Evolutionary conservation across 2,113 vertebrate genomes (phyloP), one percentile per base, ranked within the genome.

Genomic region (Rutilus rutilus): DNA sequence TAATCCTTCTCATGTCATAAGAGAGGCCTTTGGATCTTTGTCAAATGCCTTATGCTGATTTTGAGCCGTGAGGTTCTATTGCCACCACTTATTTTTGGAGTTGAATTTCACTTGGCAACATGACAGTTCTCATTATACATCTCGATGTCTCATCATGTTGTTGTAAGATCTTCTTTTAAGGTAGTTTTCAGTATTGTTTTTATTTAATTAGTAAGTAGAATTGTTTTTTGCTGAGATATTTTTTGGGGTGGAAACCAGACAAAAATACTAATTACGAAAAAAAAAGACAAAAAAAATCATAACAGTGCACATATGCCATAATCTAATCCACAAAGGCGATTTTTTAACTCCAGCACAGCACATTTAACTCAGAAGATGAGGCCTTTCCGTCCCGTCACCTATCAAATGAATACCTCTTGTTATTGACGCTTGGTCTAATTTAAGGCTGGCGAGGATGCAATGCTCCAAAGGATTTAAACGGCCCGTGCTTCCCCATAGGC

Each of bases 401-500:
- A 15, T 78, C 21, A 15, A 39, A 80, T 59, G 17, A 83, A 84
- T 85, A 36, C 39, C 85, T 79, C 59, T 82, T 77, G 71, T 87
- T 89, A 85, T 85, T 57, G 67, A 67, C 57, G 83, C 89, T 88
- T 85, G 89, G 83, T 92, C 81, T 88, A 45, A 91, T 92, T 92
- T 91, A 88, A 90, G 92, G 91, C 92, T 90, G 91, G 83, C 0
- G 42, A 81, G 78, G 88, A 89, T 92, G 65, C 88, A 85, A 17
- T 27, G 57, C 50, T 78, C 59, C 50, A 80, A 52, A 83, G 83
- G 81, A 88, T 85, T 87, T 86, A 80, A 90, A 88, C 81, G 74
- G 69, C 69, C 59, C 17, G 2, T 76, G 5, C 6, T 6, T 8
- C 52, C 25, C 27, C 19, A 30, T 27, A 69, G 30, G 45, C 14